A percentile compares a stretch with the other conserved stretches of the same genome.
These are phyloP conservation scores for Laothoe populi DNA, from an alignment of 2,888 invertebrate species.

Conservation along the genomic window DNA sequence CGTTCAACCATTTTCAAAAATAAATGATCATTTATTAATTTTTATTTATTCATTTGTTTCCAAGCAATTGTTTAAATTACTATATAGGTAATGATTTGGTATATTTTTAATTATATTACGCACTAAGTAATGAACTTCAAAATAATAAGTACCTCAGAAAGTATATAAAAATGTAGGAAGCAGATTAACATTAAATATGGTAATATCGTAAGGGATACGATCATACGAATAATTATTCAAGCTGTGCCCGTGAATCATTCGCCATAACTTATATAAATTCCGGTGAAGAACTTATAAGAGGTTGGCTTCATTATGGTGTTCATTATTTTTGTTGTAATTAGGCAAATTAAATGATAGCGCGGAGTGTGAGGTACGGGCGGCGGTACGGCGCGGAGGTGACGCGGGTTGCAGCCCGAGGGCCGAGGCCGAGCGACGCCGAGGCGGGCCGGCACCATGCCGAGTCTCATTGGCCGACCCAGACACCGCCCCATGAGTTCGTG, in stretches of 20 bases:
- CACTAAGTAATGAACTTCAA: neutral
- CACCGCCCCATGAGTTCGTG: conserved; percentile 52
- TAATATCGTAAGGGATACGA: neutral
- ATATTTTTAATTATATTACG: too few relatives aligned
- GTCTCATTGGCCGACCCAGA: conserved; percentile 58
- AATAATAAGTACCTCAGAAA: neutral
- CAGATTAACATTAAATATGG: neutral
- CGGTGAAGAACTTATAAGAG: conserved; percentile 35
- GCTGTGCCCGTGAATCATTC: conserved; percentile 6
- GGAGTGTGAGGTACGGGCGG: conserved; percentile 32
- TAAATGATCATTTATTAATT: too few relatives aligned
- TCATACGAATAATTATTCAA: conserved; percentile 1
- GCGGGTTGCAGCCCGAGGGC: conserved; percentile 18
- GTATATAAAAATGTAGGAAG: neutral
- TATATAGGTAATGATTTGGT: too few relatives aligned
- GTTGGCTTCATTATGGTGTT: conserved; percentile 64
- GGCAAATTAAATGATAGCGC: conserved; percentile 72
- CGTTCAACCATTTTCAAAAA: too few relatives aligned
- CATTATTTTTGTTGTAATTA: conserved; percentile 80
- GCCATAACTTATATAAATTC: conserved; percentile 21
- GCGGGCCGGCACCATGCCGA: conserved; percentile 36
- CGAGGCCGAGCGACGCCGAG: conserved; percentile 33
- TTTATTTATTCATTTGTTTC: too few relatives aligned
- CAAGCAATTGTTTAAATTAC: too few relatives aligned
- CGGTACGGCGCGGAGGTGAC: conserved; percentile 29